Conservation (phyloP, 92 coral and sea anemone genomes). For the Phenganax marumi region DNA sequence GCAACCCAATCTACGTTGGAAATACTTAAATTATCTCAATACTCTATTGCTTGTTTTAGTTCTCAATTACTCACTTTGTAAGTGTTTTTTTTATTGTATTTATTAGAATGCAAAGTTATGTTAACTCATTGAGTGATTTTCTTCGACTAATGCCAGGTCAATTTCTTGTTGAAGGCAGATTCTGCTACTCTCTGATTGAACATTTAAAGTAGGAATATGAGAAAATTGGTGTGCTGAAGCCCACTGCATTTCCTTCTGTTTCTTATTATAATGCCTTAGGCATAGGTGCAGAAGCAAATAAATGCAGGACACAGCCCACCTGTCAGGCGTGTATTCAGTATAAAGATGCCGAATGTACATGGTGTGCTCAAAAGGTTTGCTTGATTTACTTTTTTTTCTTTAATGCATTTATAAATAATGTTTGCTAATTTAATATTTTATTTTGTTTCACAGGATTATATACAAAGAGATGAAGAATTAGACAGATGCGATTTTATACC, state of each 20-base stretch:
- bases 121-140: too few relatives aligned
- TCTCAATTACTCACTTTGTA: slow-evolving; percentile 3
- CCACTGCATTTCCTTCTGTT: too few relatives aligned
- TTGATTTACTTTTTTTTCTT: not conserved
- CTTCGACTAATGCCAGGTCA: too few relatives aligned
- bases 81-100: not conserved
- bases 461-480: slow-evolving; percentile 60
- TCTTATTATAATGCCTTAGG: not conserved
- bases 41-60: not conserved
- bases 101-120: too few relatives aligned
- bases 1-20: not conserved
- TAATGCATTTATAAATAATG: not conserved
- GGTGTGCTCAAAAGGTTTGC: slow-evolving; percentile 87
- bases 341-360: slow-evolving; percentile 71
- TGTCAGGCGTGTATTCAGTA: slow-evolving; percentile 79
- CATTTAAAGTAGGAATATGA: not conserved
- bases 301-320: slow-evolving; percentile 2
- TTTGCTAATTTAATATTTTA: not conserved
- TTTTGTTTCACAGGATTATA: slow-evolving; percentile 59
- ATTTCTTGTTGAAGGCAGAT: not conserved
- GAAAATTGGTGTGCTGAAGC: not conserved
- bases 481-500: slow-evolving; percentile 65
- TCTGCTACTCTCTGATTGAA: not conserved
- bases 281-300: slow-evolving; percentile 3
- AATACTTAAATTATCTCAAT: not conserved